These are phyloP conservation scores for Mola mola DNA, from an alignment of 2,113 vertebrate species.

Conservation along the genomic window DNA sequence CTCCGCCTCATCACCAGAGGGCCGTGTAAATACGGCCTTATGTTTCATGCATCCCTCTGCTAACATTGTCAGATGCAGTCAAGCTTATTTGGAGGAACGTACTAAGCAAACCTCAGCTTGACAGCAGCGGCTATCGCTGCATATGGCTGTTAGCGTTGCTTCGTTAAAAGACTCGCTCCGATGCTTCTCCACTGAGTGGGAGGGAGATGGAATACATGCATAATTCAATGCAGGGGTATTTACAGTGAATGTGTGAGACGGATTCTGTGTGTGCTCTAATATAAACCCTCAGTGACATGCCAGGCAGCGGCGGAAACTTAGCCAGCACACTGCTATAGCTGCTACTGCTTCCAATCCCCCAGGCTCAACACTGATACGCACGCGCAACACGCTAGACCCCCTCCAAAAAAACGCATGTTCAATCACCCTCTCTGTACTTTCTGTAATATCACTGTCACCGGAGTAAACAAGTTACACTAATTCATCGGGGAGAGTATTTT, in stretches of 20 bases:
- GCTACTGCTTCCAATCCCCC: slow-evolving; percentile 47
- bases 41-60: slow-evolving; percentile 42
- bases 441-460: slow-evolving; percentile 20
- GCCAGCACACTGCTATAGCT: slow-evolving; percentile 54
- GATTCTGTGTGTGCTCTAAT: slow-evolving; percentile 55
- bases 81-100: slow-evolving; percentile 29
- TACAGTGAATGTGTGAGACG: slow-evolving; percentile 27
- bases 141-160: slow-evolving; percentile 40
- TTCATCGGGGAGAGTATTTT: slow-evolving; percentile 6
- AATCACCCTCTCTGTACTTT: slow-evolving; percentile 42
- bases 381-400: background rate
- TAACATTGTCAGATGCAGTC: slow-evolving; percentile 35
- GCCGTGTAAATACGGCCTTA: slow-evolving; percentile 45
- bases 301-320: slow-evolving; percentile 55
- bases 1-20: slow-evolving; percentile 17
- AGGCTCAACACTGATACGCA: slow-evolving; percentile 19
- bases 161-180: slow-evolving; percentile 15
- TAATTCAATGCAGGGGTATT: slow-evolving; percentile 53
- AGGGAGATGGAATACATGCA: slow-evolving; percentile 32
- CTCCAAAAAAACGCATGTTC: slow-evolving; percentile 37
- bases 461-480: slow-evolving; percentile 2
- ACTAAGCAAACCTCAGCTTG: slow-evolving; percentile 8
- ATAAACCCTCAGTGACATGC: slow-evolving; percentile 63
- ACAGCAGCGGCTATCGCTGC: slow-evolving; percentile 19
- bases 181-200: slow-evolving; percentile 28